Evolutionary conservation across 2,888 invertebrate species (phyloP).

Genomic region (Nephrocerus scutellatus): DNA sequence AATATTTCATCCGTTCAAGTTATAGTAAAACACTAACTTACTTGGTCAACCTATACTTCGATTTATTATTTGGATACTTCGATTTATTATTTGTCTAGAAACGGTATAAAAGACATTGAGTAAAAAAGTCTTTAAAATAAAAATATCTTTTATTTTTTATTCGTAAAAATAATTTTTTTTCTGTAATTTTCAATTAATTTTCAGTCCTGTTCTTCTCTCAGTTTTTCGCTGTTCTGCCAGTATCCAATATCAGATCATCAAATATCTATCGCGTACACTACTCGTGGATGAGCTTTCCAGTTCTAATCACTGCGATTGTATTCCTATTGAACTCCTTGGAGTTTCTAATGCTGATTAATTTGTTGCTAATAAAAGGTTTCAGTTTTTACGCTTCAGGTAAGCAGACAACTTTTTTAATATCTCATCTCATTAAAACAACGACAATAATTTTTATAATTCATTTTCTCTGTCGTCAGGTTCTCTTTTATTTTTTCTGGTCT

Average conservation of each 20-base stretch:
- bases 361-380: conserved; percentile 28
- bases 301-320: conserved; percentile 29
- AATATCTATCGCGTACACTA: conserved; percentile 30
- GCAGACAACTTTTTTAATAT: not conserved
- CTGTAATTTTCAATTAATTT: too few species aligned
- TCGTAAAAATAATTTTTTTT: not conserved
- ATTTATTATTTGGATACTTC: too few species aligned
- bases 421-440: not conserved
- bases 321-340: conserved; percentile 32
- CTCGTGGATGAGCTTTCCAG: conserved; percentile 35
- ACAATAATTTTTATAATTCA: not conserved
- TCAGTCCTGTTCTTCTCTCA: conserved; percentile 38
- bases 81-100: too few species aligned
- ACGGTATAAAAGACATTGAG: too few species aligned
- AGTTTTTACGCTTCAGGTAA: conserved; percentile 36
- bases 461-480: conserved; percentile 21
- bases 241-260: conserved; percentile 29
- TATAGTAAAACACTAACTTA: too few species aligned
- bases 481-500: conserved; percentile 34
- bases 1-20: too few species aligned
- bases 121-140: not conserved
- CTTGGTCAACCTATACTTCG: too few species aligned
- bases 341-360: conserved; percentile 31
- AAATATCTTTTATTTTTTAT: not conserved
- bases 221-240: conserved; percentile 39